Base-by-base conservation (phyloP, 2,113 vertebrate genomes). In the Prionailurus bengalensis region DNA sequence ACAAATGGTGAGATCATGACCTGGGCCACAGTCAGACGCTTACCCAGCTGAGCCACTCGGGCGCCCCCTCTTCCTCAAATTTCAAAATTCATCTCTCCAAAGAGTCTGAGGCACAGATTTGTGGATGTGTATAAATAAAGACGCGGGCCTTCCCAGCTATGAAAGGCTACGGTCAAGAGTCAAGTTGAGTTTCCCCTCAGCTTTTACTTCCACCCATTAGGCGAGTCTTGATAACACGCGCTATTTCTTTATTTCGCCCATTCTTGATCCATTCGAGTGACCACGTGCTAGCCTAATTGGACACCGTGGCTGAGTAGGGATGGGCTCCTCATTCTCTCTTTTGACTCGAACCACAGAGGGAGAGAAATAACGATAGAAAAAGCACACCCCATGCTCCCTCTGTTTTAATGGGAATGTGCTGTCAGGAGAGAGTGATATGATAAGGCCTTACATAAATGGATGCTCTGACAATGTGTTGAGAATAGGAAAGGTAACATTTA, bases 401-500 rank as follows among this genome's bases (percentile, higher is more conserved):
- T 17, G 95, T 58, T 81, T 73, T 91, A 71, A 93, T 9, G 51
- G 78, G 91, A 79, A 13, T 0, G 19, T 27, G 74, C 87, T 92
- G 66, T 76, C 48, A 23, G 23, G 85, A 31, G 68, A 85, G 80
- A 70, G 42, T 27, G 90, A 85, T 70, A 65, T 36, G 80, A 88
- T 91, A 80, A 92, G 94, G 80, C 66, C 73, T 79, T 88, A 36
- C 92, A 86, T 94, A 95, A 88, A 89, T 21, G 36, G 92, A 94
- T 85, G 87, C 33, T 83, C 90, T 94, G 90, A 95, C 94, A 92
- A 68, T 61, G 95, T 61, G 92, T 81, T 83, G 95, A 79, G 94
- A 86, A 88, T 85, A 76, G 95, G 86, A 76, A 96, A 94, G 97
- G 95, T 89, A 97, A 98, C 97, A 97, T 94, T 95, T 97, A 97